Conservation (phyloP, 2,888 invertebrate species). For the Athrips mouffetella region DNA sequence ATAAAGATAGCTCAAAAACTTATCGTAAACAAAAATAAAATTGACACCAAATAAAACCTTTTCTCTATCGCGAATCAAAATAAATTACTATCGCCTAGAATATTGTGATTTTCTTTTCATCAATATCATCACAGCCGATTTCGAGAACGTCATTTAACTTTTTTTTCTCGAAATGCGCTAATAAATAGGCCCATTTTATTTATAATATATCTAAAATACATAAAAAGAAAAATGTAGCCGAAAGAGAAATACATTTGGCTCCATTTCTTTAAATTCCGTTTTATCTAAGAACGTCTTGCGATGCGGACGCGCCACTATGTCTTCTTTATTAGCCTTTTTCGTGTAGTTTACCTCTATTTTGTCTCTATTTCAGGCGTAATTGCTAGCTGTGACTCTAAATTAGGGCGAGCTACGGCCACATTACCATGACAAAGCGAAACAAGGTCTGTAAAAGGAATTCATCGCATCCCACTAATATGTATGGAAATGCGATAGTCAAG, state of each 20-base stretch:
- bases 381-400: slow-evolving; percentile 5
- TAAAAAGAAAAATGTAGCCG: too few relatives aligned
- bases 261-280: not conserved
- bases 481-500: slow-evolving; percentile 34
- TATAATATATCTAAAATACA: too few relatives aligned
- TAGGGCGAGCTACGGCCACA: slow-evolving; percentile 17
- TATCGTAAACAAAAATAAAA: too few relatives aligned
- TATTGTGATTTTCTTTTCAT: too few relatives aligned
- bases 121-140: too few relatives aligned
- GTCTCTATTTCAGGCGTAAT: slow-evolving; percentile 9
- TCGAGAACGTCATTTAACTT: too few relatives aligned
- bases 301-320: slow-evolving; percentile 1
- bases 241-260: not conserved
- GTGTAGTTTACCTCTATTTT: slow-evolving; percentile 1
- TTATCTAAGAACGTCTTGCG: not conserved
- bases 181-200: too few relatives aligned
- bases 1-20: too few relatives aligned
- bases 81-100: too few relatives aligned
- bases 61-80: too few relatives aligned
- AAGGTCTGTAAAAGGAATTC: slow-evolving; percentile 30
- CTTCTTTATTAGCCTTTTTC: slow-evolving; percentile 10
- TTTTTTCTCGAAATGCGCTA: too few relatives aligned
- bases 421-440: slow-evolving; percentile 39
- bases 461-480: slow-evolving; percentile 39
- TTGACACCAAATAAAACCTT: too few relatives aligned